Conservation (phyloP, 1,140 invertebrate species). For the Phymorhynchus buccinoides region DNA sequence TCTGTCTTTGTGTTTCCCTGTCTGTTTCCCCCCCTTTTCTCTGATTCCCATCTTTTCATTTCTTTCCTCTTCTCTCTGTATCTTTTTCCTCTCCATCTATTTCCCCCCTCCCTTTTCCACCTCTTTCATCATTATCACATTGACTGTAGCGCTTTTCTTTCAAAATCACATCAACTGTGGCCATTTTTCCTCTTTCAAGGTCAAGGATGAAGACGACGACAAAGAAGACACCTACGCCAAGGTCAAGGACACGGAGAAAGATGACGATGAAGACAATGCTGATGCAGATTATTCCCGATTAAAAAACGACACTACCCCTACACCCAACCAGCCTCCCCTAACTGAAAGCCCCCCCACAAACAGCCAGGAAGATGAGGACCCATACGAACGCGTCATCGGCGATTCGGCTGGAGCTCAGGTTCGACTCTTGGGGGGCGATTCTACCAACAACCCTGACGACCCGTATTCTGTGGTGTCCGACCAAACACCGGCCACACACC, state of each 20-base stretch:
- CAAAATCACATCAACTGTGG: background rate
- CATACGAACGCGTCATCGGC: conserved; percentile 40
- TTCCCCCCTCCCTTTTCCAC: too few relatives aligned
- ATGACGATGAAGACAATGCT: conserved; percentile 38
- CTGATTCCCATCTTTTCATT: background rate
- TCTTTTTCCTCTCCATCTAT: background rate
- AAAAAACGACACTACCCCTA: conserved; percentile 28
- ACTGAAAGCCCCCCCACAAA: conserved; percentile 43
- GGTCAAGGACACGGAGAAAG: conserved; percentile 53
- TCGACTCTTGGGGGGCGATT: too few relatives aligned
- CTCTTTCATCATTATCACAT: too few relatives aligned
- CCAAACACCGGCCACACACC: conserved; percentile 8
- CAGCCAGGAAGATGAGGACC: conserved; percentile 50
- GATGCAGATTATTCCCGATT: conserved; percentile 38
- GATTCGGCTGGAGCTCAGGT: conserved; percentile 17
- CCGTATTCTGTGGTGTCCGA: conserved; percentile 48
- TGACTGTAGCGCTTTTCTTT: too few relatives aligned
- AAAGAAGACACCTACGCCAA: conserved; percentile 56
- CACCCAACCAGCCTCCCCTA: too few relatives aligned
- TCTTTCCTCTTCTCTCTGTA: background rate
- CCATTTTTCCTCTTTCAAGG: conserved; percentile 39
- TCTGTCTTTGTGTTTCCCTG: too few relatives aligned
- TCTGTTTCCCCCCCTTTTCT: background rate
- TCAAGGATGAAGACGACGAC: conserved; percentile 45
- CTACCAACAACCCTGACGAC: conserved; percentile 41